These are phyloP conservation scores for Colletes collaris DNA, from an alignment of 2,888 invertebrate genomes.

Conservation along the genomic window DNA sequence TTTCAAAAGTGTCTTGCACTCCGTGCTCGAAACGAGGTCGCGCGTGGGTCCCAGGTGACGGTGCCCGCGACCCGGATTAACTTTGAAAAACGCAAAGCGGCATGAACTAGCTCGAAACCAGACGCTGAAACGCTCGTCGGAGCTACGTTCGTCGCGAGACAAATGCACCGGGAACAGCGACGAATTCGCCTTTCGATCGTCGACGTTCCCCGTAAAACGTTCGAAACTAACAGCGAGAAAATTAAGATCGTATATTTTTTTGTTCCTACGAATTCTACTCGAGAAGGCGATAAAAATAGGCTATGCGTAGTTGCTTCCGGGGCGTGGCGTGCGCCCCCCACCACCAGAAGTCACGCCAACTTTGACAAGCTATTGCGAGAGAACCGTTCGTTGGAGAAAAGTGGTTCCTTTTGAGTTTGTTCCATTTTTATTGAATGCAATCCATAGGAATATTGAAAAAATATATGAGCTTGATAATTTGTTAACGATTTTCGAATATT, in stretches of 20 bases:
- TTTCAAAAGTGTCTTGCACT: conserved; percentile 24
- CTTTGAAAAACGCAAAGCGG: conserved; percentile 8
- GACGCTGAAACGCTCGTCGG: neutral
- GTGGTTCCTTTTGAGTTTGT: neutral
- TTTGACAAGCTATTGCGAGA: no score
- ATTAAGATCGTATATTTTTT: no score
- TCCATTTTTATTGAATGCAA: no score
- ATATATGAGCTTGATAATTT: no score
- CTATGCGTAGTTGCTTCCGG: no score
- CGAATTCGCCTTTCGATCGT: neutral
- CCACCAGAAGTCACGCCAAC: no score
- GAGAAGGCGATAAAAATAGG: no score
- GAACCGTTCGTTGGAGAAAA: neutral
- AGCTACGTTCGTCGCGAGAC: neutral
- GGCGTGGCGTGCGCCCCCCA: no score
- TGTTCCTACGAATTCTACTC: no score
- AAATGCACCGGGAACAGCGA: neutral
- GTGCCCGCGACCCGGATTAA: conserved; percentile 34
- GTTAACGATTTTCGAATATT: no score
- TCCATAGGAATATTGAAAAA: no score
- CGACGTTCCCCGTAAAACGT: neutral
- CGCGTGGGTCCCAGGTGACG: conserved; percentile 35
- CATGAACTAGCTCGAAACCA: conserved; percentile 1
- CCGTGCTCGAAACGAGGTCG: conserved; percentile 19
- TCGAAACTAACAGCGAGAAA: neutral